Percentiles rank a stretch among this genome's conserved stretches.
These are phyloP conservation scores for Lophura swinhoii DNA, from an alignment of 2,797 vertebrate genomes.

Conservation along the genomic window DNA sequence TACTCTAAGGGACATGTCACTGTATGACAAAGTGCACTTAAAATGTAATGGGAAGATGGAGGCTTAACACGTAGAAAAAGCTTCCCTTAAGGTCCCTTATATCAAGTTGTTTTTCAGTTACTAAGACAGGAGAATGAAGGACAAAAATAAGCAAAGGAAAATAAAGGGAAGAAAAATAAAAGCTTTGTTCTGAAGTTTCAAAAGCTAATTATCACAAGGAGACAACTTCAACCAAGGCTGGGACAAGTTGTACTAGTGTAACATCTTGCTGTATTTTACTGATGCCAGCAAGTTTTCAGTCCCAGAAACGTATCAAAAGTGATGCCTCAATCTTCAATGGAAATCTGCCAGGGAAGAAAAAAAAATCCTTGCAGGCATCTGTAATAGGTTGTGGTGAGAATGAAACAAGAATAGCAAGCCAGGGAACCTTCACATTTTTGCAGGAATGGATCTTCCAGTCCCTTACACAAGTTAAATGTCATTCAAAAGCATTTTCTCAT, in stretches of 20 bases:
- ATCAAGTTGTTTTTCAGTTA: neutral
- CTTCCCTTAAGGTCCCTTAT: neutral
- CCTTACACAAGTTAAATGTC: conserved; percentile 1
- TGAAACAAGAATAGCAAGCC: neutral
- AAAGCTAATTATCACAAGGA: neutral
- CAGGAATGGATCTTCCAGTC: neutral
- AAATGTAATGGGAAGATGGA: neutral
- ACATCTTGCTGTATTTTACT: conserved; percentile 53
- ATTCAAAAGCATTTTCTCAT: conserved; percentile 38
- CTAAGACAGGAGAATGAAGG: neutral
- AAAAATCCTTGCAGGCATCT: neutral
- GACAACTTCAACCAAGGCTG: conserved; percentile 73
- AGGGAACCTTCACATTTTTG: conserved; percentile 27
- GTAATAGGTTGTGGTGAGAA: neutral
- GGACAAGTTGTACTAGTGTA: conserved; percentile 26
- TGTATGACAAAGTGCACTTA: neutral
- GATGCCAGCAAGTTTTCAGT: conserved; percentile 79
- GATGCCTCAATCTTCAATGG: neutral
- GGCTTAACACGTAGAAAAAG: neutral
- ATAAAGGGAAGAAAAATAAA: neutral
- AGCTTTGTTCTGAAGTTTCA: neutral
- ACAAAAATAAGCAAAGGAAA: neutral
- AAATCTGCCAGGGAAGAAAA: neutral
- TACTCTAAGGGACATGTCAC: neutral
- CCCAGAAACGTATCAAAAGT: conserved; percentile 79